Conservation (phyloP, 2,113 vertebrate genomes). For the Lepus americanus region DNA sequence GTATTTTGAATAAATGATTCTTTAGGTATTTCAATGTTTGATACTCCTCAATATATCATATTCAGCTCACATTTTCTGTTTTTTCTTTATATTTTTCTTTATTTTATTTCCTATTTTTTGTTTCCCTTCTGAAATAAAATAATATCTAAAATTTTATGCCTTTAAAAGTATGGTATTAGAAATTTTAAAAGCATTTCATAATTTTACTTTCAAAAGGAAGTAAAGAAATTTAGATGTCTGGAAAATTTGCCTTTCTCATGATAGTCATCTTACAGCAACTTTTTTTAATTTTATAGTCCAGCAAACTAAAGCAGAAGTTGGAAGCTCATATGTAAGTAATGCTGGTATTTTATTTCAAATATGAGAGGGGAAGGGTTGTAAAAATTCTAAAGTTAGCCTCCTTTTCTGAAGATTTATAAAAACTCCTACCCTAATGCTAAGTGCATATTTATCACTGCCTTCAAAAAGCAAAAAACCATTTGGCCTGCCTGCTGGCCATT, state of each 20-base stretch:
- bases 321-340: conserved; percentile 98
- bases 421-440: background rate
- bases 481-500: background rate
- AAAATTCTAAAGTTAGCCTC: conserved; percentile 50
- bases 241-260: conserved; percentile 45
- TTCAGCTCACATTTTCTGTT: conserved; percentile 60
- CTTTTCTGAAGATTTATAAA: conserved; percentile 60
- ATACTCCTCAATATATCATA: conserved; percentile 74
- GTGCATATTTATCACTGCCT: background rate
- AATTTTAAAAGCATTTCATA: conserved; percentile 18
- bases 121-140: conserved; percentile 55
- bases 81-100: conserved; percentile 11
- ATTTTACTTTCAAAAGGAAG: conserved; percentile 53
- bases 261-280: conserved; percentile 73
- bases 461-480: background rate
- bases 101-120: conserved; percentile 51
- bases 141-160: conserved; percentile 11
- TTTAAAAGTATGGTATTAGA: conserved; percentile 50
- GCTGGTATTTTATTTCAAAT: conserved; percentile 68
- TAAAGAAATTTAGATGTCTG: conserved; percentile 62
- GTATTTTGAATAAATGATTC: conserved; percentile 18
- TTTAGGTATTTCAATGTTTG: conserved; percentile 67
- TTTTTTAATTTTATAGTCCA: conserved; percentile 90
- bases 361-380: conserved; percentile 51
- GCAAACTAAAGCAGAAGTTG: conserved; percentile 95